A percentile compares a stretch with the other conserved stretches of the same genome.
Conservation (phyloP, 2,113 vertebrate species). For the Trachemys scripta region DNA sequence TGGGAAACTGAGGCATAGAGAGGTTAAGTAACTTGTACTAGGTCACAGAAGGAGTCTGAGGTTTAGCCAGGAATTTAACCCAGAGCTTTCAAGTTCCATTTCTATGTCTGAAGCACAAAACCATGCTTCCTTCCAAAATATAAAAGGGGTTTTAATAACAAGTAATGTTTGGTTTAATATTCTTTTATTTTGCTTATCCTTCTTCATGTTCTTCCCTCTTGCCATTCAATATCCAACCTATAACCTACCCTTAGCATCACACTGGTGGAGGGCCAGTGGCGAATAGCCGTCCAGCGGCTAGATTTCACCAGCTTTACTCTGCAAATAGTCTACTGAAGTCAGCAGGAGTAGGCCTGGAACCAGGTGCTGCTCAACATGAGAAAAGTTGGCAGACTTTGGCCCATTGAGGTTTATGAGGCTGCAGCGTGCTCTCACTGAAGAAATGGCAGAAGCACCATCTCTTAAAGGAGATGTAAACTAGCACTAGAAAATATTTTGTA, state of each 20-base stretch:
- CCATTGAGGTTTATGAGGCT: not conserved
- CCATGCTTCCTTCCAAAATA: not conserved
- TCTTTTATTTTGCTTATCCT: not conserved
- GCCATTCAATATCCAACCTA: not conserved
- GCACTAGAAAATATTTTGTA: not conserved
- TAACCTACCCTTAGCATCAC: not conserved
- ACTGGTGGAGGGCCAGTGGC: not conserved
- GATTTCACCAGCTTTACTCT: not conserved
- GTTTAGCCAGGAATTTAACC: not conserved
- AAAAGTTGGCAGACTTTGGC: not conserved
- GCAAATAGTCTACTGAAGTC: not conserved
- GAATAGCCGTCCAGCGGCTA: not conserved
- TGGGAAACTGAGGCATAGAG: not conserved
- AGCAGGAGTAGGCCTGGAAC: not conserved
- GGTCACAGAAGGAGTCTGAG: not conserved
- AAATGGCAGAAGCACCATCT: not conserved
- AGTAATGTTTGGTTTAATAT: not conserved
- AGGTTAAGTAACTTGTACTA: not conserved
- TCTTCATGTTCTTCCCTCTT: not conserved
- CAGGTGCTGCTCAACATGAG: not conserved
- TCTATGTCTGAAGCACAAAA: not conserved
- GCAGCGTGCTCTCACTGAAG: not conserved
- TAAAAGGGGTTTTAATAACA: not conserved
- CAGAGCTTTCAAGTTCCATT: not conserved
- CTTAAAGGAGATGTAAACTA: not conserved